phyloP scores from a whole-genome alignment of 2,113 vertebrate genomes.

The Pluvialis apricaria region DNA sequence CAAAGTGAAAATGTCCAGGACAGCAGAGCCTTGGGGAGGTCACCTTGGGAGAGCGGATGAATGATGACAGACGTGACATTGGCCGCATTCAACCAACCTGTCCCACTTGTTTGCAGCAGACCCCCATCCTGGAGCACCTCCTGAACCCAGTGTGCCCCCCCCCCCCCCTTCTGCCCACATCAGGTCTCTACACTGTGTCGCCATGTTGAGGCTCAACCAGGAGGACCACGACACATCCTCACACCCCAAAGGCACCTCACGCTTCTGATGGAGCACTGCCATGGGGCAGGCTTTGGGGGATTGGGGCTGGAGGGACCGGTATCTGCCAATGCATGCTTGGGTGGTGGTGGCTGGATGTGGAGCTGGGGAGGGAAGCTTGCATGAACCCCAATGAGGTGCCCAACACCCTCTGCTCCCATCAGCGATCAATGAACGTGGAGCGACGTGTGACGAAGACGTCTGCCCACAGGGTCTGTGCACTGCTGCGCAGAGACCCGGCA shows the following conservation, averaged over 20 bases:
- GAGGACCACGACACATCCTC: not conserved
- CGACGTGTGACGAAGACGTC: rapidly evolving
- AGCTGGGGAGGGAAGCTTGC: not conserved
- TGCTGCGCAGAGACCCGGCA: not conserved
- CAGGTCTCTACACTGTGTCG: rapidly evolving
- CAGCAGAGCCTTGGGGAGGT: not conserved
- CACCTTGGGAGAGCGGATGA: not conserved
- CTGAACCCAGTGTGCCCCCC: rapidly evolving
- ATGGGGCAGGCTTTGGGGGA: not conserved
- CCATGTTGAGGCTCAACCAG: not conserved
- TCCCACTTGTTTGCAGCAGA: not conserved
- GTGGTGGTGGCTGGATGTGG: not conserved
- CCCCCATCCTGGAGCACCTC: not conserved
- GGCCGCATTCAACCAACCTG: not conserved
- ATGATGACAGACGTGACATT: not conserved
- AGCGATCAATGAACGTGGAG: rapidly evolving
- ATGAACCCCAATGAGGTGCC: not conserved
- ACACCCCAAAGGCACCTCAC: not conserved
- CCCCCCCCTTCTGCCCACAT: too few species aligned
- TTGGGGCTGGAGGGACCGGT: rapidly evolving
- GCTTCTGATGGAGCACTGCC: rapidly evolving
- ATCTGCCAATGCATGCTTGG: rapidly evolving
- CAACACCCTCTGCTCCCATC: not conserved
- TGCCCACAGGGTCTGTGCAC: not conserved
- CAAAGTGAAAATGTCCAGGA: not conserved